A percentile compares a stretch with the other conserved stretches of the same genome.
Conservation (phyloP, 2,797 vertebrate species). For the Thamnophis elegans region DNA sequence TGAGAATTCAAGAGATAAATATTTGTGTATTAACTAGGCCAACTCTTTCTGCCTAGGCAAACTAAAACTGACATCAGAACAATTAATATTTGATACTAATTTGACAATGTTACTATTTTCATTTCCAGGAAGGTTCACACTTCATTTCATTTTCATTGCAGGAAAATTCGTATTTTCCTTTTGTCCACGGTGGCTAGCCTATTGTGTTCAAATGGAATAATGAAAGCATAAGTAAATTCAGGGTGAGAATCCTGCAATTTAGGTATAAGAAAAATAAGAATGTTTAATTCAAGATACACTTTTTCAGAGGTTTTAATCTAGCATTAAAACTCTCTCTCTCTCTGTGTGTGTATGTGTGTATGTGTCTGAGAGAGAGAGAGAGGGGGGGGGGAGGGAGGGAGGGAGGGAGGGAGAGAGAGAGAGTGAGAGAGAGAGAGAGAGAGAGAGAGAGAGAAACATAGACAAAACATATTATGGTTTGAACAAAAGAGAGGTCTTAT, state of each 20-base stretch:
- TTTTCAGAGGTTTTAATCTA: neutral
- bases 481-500: neutral
- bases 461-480: neutral
- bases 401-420: too few species aligned
- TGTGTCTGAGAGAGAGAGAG: too few species aligned
- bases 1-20: neutral
- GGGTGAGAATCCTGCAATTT: neutral
- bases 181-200: neutral
- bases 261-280: neutral
- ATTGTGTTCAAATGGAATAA: neutral
- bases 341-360: too few species aligned
- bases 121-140: neutral
- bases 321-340: neutral
- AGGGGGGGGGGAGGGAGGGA: too few species aligned
- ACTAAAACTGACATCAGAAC: neutral
- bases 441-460: too few species aligned
- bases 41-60: neutral
- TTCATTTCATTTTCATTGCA: neutral
- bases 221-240: neutral
- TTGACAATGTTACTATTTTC: neutral
- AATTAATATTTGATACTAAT: neutral
- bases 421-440: too few species aligned
- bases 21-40: neutral
- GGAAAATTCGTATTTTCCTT: neutral
- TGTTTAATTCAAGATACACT: neutral